Base-by-base conservation (phyloP, 2,797 vertebrate genomes). In the Peromyscus melanophrys region DNA sequence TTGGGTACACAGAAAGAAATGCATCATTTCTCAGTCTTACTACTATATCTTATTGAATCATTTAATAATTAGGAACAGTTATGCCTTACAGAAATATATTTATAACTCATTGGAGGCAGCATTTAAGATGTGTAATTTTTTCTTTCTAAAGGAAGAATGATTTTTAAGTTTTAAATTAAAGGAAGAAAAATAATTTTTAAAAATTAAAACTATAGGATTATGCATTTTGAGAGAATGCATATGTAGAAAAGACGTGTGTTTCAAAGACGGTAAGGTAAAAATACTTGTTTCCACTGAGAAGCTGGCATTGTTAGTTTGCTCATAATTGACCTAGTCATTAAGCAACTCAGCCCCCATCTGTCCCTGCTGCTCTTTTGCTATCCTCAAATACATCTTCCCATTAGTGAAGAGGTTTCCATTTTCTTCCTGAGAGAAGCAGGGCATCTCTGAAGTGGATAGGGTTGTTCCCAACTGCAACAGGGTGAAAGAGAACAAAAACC, bases 301-400 rank as follows among this genome's bases (percentile, higher is more conserved):
- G 5, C 46, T 61, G 82, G 17, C 61, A 34, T 90, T 23, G n/a
- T 71, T 71, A 84, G 55, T 69, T 97, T 76, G 76, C 65, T 97
- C 81, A 85, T 92, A 89, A 96, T 40, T 92, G 86, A 63, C 67
- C 69, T 59, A 59, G 11, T 81, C 49, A 61, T 94, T 73, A 95
- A 90, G 65, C 23, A 73, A 34, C 25, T 76, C 55, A 94, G 19
- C 12, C n/a, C 59, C 34, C 31, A 52, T 81, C 76, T 96, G 55
- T 40, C 43, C 81, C 61, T n/a, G 71, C 37, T 92, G 83, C n/a
- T 95, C 67, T 59, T 89, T 82, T 95, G 46, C 81, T 63, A 76
- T 87, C 43, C 61, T 83, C 67, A 19, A 73, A n/a, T 55, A 80
- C 82, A 89, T 92, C 55, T 88, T 93, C 78, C 29, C 4, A 76